Evolutionary conservation across 2,888 invertebrate genomes (phyloP).

Genomic region (Cryptocheilus praepositus): DNA sequence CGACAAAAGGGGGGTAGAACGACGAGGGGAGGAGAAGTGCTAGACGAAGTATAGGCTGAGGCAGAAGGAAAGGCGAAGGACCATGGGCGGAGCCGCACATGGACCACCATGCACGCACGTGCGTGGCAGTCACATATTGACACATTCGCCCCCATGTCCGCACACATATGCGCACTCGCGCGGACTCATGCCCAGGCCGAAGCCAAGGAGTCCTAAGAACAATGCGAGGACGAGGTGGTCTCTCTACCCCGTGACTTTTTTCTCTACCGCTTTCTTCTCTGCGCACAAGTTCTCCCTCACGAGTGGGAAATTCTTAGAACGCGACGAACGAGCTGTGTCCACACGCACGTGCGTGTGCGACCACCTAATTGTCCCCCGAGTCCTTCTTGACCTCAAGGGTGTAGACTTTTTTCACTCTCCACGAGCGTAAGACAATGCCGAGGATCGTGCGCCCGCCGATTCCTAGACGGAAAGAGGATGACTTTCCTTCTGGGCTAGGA

Average conservation of each 20-base stretch:
- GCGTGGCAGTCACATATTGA: slow-evolving; percentile 18
- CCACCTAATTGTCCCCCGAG: slow-evolving; percentile 22
- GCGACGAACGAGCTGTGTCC: slow-evolving; percentile 1
- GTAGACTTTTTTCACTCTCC: slow-evolving; percentile 24
- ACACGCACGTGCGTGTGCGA: slow-evolving; percentile 14
- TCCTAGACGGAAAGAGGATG: background rate
- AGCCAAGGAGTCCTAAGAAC: slow-evolving; percentile 15
- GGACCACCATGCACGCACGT: slow-evolving; percentile 47
- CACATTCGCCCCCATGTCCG: slow-evolving; percentile 12
- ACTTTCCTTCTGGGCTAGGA: slow-evolving; percentile 20
- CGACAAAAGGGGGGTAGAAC: slow-evolving; percentile 17
- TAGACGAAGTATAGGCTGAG: slow-evolving; percentile 16
- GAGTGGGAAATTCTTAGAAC: slow-evolving; percentile 38
- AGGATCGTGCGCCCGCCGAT: slow-evolving; percentile 27
- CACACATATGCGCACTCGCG: slow-evolving; percentile 27
- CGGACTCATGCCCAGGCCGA: slow-evolving; percentile 4
- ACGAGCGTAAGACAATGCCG: slow-evolving; percentile 34
- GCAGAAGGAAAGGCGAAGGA: slow-evolving; percentile 9
- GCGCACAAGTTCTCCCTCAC: background rate
- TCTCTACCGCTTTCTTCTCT: slow-evolving; percentile 1
- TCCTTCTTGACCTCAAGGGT: slow-evolving; percentile 22
- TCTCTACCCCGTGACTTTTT: slow-evolving; percentile 5
- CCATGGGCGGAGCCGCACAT: slow-evolving; percentile 48
- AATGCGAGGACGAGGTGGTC: slow-evolving; percentile 33
- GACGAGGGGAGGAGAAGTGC: slow-evolving; percentile 3